These are phyloP conservation scores for Mirza zaza DNA, from an alignment of 2,113 vertebrate genomes.

Conservation along the genomic window DNA sequence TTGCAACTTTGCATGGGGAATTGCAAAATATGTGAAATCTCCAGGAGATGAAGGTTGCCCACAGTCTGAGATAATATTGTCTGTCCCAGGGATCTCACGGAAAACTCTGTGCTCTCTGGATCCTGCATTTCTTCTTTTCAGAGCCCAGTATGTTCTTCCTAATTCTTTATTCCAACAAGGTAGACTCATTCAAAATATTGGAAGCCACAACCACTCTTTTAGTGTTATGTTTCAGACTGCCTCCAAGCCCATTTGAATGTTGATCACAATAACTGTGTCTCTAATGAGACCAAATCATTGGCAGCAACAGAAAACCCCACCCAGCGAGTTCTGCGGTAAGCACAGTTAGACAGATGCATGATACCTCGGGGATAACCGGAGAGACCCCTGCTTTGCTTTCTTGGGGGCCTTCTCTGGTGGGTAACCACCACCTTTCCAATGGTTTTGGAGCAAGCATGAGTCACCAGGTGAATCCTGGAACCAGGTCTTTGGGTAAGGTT, in stretches of 20 bases:
- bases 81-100: neutral
- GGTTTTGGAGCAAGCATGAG: neutral
- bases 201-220: neutral
- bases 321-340: neutral
- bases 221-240: neutral
- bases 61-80: accelerated
- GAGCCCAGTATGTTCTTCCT: neutral
- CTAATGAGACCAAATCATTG: conserved; percentile 20
- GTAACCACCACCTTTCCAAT: neutral
- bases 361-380: accelerated
- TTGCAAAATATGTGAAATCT: neutral
- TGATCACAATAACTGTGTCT: conserved; percentile 29
- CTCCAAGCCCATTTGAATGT: conserved; percentile 14
- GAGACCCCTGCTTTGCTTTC: neutral
- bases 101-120: neutral
- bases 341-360: neutral
- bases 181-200: neutral
- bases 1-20: neutral
- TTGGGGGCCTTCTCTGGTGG: neutral
- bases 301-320: neutral
- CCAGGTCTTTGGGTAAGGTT: neutral
- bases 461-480: neutral
- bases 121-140: neutral
- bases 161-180: neutral
- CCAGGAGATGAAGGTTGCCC: neutral